phyloP scores from a whole-genome alignment of 2,888 invertebrate species.

The Byasa hedistus region DNA sequence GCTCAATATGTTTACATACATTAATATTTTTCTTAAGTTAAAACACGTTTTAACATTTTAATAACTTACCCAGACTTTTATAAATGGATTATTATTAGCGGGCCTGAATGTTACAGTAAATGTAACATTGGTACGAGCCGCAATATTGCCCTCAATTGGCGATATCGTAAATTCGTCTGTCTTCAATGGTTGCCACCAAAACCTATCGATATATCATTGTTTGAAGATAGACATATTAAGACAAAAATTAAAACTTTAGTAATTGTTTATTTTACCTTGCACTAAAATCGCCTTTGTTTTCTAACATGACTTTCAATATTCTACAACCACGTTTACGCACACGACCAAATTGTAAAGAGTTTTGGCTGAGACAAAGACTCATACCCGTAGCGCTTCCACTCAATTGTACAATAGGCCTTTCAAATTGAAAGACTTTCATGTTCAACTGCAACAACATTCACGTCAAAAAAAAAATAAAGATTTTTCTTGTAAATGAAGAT shows the following conservation, averaged over 20 bases:
- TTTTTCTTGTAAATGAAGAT: neutral
- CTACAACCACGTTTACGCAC: conserved; percentile 68
- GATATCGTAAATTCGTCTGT: conserved; percentile 79
- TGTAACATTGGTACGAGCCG: conserved; percentile 81
- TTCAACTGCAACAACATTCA: conserved; percentile 52
- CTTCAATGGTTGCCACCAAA: conserved; percentile 71
- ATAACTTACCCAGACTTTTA: conserved; percentile 69
- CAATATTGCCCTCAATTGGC: conserved; percentile 82
- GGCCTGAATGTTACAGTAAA: conserved; percentile 83
- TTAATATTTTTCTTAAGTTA: too few relatives aligned
- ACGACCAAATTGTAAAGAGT: conserved; percentile 69
- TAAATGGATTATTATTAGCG: conserved; percentile 63
- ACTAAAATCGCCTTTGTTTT: conserved; percentile 68
- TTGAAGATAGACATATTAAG: neutral
- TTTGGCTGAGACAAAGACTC: conserved; percentile 63
- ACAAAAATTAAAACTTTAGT: neutral
- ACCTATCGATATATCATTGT: conserved; percentile 42
- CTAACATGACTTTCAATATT: conserved; percentile 67
- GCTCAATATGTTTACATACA: too few relatives aligned
- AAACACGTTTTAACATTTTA: neutral
- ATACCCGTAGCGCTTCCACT: conserved; percentile 71
- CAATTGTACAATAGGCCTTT: conserved; percentile 61
- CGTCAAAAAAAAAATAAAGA: neutral
- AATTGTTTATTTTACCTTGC: conserved; percentile 49
- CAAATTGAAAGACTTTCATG: conserved; percentile 64